Base-by-base conservation (phyloP, 2,797 vertebrate species). In the Phylloscopus collybita region DNA sequence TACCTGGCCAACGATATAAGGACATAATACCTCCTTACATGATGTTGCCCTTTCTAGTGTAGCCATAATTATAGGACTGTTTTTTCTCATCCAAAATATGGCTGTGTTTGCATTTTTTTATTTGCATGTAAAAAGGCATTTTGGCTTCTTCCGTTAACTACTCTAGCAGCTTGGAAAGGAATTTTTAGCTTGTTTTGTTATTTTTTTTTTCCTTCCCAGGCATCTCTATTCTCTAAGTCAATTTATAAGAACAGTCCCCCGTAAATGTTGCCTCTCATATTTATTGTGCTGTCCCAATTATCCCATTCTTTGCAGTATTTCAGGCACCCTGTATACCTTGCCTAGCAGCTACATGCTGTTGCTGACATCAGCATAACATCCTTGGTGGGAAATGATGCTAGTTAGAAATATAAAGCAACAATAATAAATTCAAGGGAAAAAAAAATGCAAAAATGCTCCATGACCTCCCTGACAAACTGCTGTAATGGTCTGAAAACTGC, bases 381-480 rank as follows among this genome's bases (percentile, higher is more conserved):
- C 74, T 89, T 91, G 49, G 81, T 70, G 84, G 79, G 80, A 95
- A 97, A 88, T 32, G 2, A 54, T 75, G 51, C 16, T 86, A 49
- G 56, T 90, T 95, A 76, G 62, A 94, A 94, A 82, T 71, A 92
- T 27, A 96, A 89, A 19, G 65, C 79, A 94, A 91, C 74, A 95
- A 94, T 54, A 96, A 95, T 80, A 93, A 97, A 95, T 85, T 70
- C 54, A 89, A 92, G 69, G 44, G 40, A 5, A 44, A 8, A 70
- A 70, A 70, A 81, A 81, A 56, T 3, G 13, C 32, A 80, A 86
- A 92, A 95, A 66, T 91, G 87, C 90, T 94, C 47, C 88, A 83
- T 74, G 89, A 95, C 85, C 69, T 80, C 92, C 74, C 87, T 91
- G 86, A 94, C 76, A 97, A 93, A 93, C 54, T 86, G 86, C n/a